Percentiles rank a stretch among this genome's conserved stretches.
Conservation (phyloP, 2,113 vertebrate genomes). For the Penelope pileata region DNA sequence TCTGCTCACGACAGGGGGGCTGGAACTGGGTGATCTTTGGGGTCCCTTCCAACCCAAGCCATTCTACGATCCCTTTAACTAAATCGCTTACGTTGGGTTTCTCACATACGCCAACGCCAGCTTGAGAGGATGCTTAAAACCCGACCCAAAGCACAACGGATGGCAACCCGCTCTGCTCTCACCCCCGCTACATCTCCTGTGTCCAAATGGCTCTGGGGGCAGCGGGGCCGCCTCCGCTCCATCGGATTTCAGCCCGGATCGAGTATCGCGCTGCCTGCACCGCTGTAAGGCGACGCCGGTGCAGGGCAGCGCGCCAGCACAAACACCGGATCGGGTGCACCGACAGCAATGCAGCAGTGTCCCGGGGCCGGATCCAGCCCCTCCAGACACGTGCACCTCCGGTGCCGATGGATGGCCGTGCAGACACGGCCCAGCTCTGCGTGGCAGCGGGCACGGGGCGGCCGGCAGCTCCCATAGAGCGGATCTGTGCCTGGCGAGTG, state of each 20-base stretch:
- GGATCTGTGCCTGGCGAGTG: slow-evolving; percentile 39
- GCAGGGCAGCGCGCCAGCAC: neutral
- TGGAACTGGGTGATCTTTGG: neutral
- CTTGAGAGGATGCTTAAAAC: neutral
- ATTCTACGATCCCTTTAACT: neutral
- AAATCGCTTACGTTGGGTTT: neutral
- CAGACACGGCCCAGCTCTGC: neutral
- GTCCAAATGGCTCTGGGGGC: neutral
- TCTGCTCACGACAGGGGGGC: neutral
- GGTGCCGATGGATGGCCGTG: neutral
- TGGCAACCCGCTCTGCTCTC: neutral
- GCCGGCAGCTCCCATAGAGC: neutral
- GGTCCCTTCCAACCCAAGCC: neutral
- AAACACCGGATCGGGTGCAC: neutral
- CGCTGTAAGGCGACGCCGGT: fast-evolving
- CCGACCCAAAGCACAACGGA: neutral
- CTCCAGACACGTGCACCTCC: neutral
- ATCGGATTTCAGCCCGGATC: neutral
- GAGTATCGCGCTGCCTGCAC: neutral
- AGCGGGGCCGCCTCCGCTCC: neutral
- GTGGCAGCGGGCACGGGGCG: neutral
- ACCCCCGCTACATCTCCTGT: neutral
- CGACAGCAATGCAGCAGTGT: fast-evolving
- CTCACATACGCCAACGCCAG: neutral
- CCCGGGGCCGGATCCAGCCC: neutral